These are phyloP conservation scores for Thryonomys swinderianus DNA, from an alignment of 2,113 vertebrate genomes.

Conservation along the genomic window DNA sequence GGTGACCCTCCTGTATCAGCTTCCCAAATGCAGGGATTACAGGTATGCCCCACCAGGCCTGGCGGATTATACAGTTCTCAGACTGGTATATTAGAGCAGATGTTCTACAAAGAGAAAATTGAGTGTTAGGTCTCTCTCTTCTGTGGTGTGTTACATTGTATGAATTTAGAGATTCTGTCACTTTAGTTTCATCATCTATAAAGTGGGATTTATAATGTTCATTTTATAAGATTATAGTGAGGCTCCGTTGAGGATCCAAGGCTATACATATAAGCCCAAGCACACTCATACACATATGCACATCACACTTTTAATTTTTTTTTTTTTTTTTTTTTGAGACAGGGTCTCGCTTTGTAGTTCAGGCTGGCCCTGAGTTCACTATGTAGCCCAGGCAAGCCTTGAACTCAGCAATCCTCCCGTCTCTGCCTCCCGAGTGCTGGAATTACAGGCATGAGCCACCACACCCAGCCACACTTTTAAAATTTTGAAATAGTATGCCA, in stretches of 20 bases:
- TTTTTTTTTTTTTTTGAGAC: too few species aligned
- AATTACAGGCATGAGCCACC: too few species aligned
- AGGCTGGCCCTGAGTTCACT: too few species aligned
- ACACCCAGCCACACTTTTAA: conserved; percentile 30
- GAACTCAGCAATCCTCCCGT: too few species aligned
- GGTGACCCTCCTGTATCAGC: too few species aligned
- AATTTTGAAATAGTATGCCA: conserved; percentile 20
- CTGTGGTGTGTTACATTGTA: neutral
- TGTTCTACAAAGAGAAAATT: conserved; percentile 45
- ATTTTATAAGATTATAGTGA: neutral
- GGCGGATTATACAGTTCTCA: neutral
- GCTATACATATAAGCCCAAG: neutral
- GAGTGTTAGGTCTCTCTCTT: neutral
- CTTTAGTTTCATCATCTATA: conserved; percentile 45
- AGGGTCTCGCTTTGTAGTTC: too few species aligned
- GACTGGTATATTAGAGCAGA: neutral
- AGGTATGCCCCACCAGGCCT: too few species aligned
- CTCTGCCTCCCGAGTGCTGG: too few species aligned
- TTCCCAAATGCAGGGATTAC: too few species aligned
- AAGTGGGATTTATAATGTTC: conserved; percentile 47
- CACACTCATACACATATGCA: neutral
- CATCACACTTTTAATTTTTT: conserved; percentile 20
- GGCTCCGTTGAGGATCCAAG: neutral
- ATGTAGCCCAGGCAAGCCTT: too few species aligned
- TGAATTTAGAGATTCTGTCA: conserved; percentile 32